Evolutionary conservation across 2,797 vertebrate species (phyloP).

Genomic region (Sebastes baramenuke): DNA sequence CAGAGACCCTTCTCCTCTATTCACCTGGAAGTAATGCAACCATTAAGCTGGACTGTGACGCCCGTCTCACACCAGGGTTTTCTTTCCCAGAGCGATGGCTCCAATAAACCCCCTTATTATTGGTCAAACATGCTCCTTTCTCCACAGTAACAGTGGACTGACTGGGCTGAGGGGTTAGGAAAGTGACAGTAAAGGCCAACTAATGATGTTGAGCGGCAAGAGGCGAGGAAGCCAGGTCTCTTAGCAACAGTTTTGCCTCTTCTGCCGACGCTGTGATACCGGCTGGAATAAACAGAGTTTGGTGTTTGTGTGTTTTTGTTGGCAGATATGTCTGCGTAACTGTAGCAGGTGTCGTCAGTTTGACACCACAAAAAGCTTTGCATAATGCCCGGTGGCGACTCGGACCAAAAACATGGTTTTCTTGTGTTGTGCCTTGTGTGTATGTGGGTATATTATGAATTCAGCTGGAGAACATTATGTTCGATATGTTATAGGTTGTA

Average conservation of each 20-base stretch:
- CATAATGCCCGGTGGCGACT: constrained; percentile 19
- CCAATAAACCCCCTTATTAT: constrained; percentile 24
- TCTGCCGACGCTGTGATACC: constrained; percentile 31
- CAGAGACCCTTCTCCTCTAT: neutral
- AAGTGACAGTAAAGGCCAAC: constrained; percentile 71
- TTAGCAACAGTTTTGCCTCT: constrained; percentile 76
- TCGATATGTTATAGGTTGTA: neutral
- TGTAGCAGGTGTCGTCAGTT: constrained; percentile 31
- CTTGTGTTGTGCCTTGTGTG: neutral
- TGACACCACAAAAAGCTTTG: constrained; percentile 22
- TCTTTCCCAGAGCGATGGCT: constrained; percentile 7
- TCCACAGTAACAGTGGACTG: constrained; percentile 23
- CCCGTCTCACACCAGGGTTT: constrained; percentile 9
- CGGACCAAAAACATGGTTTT: neutral
- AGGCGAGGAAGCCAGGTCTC: constrained; percentile 67
- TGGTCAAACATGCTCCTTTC: constrained; percentile 9
- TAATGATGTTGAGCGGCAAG: constrained; percentile 68
- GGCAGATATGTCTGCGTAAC: constrained; percentile 6
- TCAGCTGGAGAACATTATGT: neutral
- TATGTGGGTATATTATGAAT: neutral
- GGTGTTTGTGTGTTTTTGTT: constrained; percentile 15
- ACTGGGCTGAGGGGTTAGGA: constrained; percentile 34
- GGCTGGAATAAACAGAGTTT: constrained; percentile 48
- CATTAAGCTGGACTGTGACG: constrained; percentile 28
- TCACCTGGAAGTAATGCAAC: constrained; percentile 26